These are phyloP conservation scores for Siniperca knerii DNA, from an alignment of 2,113 vertebrate species.

Conservation along the genomic window DNA sequence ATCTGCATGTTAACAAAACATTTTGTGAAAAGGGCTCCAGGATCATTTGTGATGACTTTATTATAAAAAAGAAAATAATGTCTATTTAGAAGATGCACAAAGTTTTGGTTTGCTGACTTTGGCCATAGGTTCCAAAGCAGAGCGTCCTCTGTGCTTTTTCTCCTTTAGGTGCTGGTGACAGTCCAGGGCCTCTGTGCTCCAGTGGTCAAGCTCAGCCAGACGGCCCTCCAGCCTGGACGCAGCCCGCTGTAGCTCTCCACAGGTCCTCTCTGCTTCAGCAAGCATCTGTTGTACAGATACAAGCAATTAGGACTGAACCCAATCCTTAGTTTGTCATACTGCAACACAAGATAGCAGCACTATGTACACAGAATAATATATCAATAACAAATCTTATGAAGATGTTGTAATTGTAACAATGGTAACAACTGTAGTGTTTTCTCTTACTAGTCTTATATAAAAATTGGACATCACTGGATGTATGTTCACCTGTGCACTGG, in stretches of 20 bases:
- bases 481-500: neutral
- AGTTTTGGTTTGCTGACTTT: constrained; percentile 46
- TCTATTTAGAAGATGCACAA: neutral
- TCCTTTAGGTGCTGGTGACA: constrained; percentile 53
- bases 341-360: neutral
- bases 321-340: neutral
- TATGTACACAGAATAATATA: neutral
- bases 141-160: constrained; percentile 11
- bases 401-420: neutral
- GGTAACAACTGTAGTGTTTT: neutral
- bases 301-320: neutral
- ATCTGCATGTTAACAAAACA: no score
- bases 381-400: neutral
- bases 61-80: neutral
- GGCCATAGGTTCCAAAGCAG: constrained; percentile 6
- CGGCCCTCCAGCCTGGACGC: constrained; percentile 67
- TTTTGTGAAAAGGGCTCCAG: neutral
- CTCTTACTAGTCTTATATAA: neutral
- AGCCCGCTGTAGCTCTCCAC: constrained; percentile 65
- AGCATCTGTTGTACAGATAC: constrained; percentile 60
- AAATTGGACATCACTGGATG: neutral
- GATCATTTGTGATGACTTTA: neutral
- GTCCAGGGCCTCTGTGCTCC: constrained; percentile 71
- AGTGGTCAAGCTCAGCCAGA: constrained; percentile 72
- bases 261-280: constrained; percentile 57